A percentile compares a stretch with the other conserved stretches of the same genome.
phyloP scores from a whole-genome alignment of 92 coral and sea anemone genomes.

The Desmophyllum pertusum region DNA sequence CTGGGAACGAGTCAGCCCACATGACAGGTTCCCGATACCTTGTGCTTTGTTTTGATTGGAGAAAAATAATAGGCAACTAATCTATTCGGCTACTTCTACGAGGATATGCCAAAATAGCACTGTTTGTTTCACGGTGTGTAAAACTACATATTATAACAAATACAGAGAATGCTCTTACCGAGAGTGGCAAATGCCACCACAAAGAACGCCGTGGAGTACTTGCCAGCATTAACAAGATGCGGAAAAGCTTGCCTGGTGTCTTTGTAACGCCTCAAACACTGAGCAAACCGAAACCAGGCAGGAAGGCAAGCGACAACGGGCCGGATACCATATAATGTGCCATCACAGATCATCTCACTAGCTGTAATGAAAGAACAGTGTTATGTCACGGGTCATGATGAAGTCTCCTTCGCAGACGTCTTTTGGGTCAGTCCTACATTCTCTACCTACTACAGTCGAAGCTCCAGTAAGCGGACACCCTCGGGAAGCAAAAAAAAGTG shows the following conservation, averaged over 20 bases:
- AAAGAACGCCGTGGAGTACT: slow-evolving; percentile 94
- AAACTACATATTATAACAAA: not conserved
- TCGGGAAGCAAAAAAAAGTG: no score
- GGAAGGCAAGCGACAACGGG: slow-evolving; percentile 96
- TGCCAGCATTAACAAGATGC: slow-evolving; percentile 98
- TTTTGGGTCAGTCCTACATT: not conserved
- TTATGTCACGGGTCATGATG: no score
- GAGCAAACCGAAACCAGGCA: slow-evolving; percentile 99
- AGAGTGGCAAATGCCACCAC: slow-evolving; percentile 90
- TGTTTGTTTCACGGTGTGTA: no score
- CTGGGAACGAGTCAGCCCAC: no score
- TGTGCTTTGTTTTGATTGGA: no score
- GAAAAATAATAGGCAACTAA: no score
- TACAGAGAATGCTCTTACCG: slow-evolving; percentile 46
- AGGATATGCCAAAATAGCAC: no score
- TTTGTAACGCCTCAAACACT: slow-evolving; percentile 93
- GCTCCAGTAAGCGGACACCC: no score
- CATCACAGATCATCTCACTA: slow-evolving; percentile 77
- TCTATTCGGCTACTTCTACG: no score
- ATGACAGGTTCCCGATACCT: no score
- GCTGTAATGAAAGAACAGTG: slow-evolving; percentile 31
- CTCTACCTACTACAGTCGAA: not conserved
- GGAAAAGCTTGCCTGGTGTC: slow-evolving; percentile 93
- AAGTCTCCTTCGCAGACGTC: not conserved
- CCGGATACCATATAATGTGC: slow-evolving; percentile 83